Base-by-base conservation (phyloP, 2,113 vertebrate genomes). In the Tauraco erythrolophus region DNA sequence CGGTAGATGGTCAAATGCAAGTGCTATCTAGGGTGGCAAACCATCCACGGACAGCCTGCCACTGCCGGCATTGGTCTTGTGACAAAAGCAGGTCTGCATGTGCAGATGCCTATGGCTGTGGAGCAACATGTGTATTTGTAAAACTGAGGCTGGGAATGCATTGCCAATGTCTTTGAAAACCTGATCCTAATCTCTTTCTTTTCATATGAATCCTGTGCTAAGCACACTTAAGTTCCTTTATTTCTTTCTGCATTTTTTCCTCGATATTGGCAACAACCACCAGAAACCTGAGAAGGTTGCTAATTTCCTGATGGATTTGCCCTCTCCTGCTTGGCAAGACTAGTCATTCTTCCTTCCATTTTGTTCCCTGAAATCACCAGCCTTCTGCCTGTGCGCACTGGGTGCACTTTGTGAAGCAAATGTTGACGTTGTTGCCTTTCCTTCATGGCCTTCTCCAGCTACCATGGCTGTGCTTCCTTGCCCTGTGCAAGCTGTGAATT, bases 261-360 rank as follows among this genome's bases (percentile, higher is more conserved):
- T 83, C 61, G 0, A 22, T 56, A 71, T 15, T 95, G 89, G 69
- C 65, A 89, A 54, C 14, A 16, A 41, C 35, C 37, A 46, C 30
- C 45, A 91, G 96, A 97, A 96, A 92, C 45, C 50, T 48, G 75
- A 94, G 88, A 94, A 94, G 3, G 82, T 14, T 92, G 41, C 58
- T 90, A 37, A 94, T 94, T 96, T 89, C 70, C 82, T 74, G 88
- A 46, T 80, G 84, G 84, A 82, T 94, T 84, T 92, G 45, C 83
- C 54, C 70, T 90, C 66, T 68, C 74, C 48, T 53, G 25, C 41
- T 92, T 93, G 88, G 90, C 78, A 61, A 50, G 58, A 19, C 30
- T 21, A 64, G 53, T 27, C 45, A 69, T 76, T 84, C 35, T 51
- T 80, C 45, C 62, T 82, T 92, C n/a, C 56, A 58, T 58, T 77